Conservation (phyloP, 2,797 vertebrate genomes). For the Odontamblyopus lacepedii region DNA sequence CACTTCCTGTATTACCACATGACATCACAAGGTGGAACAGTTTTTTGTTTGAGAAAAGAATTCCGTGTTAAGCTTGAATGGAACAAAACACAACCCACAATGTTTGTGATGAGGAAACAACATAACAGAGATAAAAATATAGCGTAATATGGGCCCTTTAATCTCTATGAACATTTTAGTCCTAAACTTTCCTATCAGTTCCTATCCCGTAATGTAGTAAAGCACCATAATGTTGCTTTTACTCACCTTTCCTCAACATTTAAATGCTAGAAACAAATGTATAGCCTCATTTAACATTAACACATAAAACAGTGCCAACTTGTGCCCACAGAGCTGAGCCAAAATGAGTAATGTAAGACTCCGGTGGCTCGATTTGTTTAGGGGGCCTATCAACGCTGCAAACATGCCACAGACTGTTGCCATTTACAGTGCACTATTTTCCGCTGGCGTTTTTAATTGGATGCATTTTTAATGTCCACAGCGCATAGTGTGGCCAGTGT, state of each 20-base stretch:
- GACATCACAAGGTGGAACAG: no score
- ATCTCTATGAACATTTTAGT: no score
- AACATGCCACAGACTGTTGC: slow-evolving; percentile 61
- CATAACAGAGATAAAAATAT: no score
- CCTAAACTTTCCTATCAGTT: not conserved
- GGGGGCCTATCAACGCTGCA: slow-evolving; percentile 58
- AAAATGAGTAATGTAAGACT: slow-evolving; percentile 58
- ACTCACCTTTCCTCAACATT: not conserved
- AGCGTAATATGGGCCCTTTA: no score
- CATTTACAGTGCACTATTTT: slow-evolving; percentile 42
- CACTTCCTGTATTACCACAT: no score
- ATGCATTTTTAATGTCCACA: slow-evolving; percentile 56
- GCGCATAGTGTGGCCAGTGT: slow-evolving; percentile 51
- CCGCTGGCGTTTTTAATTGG: slow-evolving; percentile 55
- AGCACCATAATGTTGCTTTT: not conserved
- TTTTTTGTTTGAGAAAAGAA: no score
- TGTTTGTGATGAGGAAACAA: no score
- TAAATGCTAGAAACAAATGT: slow-evolving; percentile 26
- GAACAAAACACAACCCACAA: no score
- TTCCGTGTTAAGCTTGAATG: no score
- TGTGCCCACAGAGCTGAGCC: slow-evolving; percentile 63
- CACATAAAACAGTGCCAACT: slow-evolving; percentile 34
- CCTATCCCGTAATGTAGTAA: not conserved
- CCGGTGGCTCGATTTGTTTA: slow-evolving; percentile 59
- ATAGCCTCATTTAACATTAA: slow-evolving; percentile 12